A percentile compares a stretch with the other conserved stretches of the same genome.
These are phyloP conservation scores for Aradus depressus DNA, from an alignment of 2,888 invertebrate genomes.

Conservation along the genomic window DNA sequence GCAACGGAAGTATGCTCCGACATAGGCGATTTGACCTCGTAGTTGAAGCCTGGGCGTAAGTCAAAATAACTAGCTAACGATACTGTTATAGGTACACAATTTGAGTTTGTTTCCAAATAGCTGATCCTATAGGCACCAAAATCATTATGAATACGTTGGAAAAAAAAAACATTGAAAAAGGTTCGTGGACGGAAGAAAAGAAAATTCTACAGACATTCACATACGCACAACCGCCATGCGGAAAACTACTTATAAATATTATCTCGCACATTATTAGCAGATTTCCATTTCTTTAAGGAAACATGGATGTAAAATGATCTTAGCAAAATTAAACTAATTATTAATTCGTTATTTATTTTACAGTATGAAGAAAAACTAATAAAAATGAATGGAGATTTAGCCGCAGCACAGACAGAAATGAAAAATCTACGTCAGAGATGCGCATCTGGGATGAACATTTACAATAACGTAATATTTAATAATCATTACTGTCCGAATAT, in stretches of 20 bases:
- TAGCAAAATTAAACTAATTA: too few species aligned
- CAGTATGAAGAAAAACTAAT: slow-evolving; percentile 17
- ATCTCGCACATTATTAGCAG: background rate
- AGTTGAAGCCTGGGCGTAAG: too few species aligned
- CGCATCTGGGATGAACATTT: background rate
- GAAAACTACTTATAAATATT: too few species aligned
- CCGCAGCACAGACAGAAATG: slow-evolving; percentile 11
- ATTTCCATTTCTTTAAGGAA: background rate
- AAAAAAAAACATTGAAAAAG: background rate
- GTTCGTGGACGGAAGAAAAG: background rate
- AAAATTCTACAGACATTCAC: too few species aligned
- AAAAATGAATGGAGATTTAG: slow-evolving; percentile 7
- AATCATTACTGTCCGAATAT: background rate
- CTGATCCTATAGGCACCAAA: background rate
- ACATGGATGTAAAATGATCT: background rate
- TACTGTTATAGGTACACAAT: too few species aligned
- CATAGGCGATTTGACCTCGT: too few species aligned
- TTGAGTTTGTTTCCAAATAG: slow-evolving; percentile 1
- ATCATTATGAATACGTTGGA: background rate
- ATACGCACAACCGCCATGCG: too few species aligned
- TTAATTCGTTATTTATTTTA: too few species aligned
- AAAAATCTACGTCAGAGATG: slow-evolving; percentile 4
- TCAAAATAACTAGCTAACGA: too few species aligned
- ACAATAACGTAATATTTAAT: background rate
- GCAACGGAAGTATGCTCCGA: too few species aligned